Evolutionary conservation across 1,140 invertebrate genomes (phyloP), one percentile per base, ranked within the genome.

Genomic region (Apis florea): DNA sequence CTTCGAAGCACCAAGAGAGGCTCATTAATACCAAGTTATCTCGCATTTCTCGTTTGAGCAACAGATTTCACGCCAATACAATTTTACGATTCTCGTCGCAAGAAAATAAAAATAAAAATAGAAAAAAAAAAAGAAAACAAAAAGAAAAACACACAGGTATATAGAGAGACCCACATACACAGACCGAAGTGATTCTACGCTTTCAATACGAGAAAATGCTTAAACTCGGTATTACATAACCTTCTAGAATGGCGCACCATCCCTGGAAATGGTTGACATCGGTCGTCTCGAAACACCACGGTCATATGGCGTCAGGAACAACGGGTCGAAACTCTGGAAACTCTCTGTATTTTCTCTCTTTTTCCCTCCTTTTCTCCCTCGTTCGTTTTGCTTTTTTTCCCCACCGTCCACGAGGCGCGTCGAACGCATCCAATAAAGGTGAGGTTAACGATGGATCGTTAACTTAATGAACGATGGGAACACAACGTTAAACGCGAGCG

Each of bases 391-490:
- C 17, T 15, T 54, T 54, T 10, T 24, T 13, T 78, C 63, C 47
- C 9, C 21, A 19, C 31, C 49, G 13, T 73, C 76, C 70, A 64
- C 1, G 69, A 72, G 64, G 49, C 77, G 69, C 69, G 69, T 81
- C 85, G 85, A 87, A 89, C 88, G 90, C 88, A 89, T 90, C 89
- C 90, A 91, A 92, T 92, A 92, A 91, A 92, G 90, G 88, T 90
- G 83, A 89, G 89, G 82, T 91, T 92, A 91, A 92, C 87, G 90
- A 92, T 85, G 85, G 88, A 90, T 92, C 91, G 89, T 92, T 92
- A 91, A 91, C 88, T 90, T 91, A 91, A 92, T 92, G 91, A 92
- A 92, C 90, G 90, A 91, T 89, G 83, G 83, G 82, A 87, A 88
- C 89, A 90, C 79, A 86, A 84, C 83, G 87, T 90, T 89, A 86